Evolutionary conservation across 2,888 invertebrate genomes (phyloP).

Genomic region (Machimus rusticus): DNA sequence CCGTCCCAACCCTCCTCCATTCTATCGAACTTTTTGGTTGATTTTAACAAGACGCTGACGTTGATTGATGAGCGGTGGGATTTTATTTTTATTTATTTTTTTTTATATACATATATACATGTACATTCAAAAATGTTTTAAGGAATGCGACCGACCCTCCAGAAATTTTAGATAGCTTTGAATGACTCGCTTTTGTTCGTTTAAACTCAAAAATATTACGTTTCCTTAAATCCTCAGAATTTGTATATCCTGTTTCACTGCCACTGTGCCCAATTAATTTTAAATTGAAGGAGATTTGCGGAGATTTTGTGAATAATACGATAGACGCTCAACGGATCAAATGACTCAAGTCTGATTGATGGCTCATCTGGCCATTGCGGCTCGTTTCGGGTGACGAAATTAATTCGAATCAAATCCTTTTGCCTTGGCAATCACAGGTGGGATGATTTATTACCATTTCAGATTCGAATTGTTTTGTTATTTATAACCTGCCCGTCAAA

Average conservation of each 20-base stretch:
- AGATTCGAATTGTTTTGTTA: background rate
- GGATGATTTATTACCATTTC: background rate
- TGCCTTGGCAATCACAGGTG: background rate
- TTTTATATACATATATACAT: too few relatives aligned
- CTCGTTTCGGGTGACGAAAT: background rate
- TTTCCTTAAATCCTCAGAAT: background rate
- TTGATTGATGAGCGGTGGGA: background rate
- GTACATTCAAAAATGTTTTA: background rate
- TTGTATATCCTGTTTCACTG: background rate
- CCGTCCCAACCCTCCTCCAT: background rate
- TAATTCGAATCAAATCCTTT: background rate
- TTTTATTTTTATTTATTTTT: background rate
- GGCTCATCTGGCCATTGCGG: background rate
- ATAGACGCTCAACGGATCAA: background rate
- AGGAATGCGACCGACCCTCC: background rate
- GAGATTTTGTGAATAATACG: background rate
- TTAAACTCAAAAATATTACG: background rate
- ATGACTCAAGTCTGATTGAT: background rate
- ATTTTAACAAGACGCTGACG: background rate
- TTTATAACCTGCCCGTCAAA: background rate
- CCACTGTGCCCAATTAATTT: background rate
- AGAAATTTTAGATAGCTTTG: background rate
- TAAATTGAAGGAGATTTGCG: background rate
- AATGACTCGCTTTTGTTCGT: background rate
- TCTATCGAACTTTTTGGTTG: background rate